A percentile compares a stretch with the other conserved stretches of the same genome.
These are phyloP conservation scores for Popillia japonica DNA, from an alignment of 1,140 invertebrate genomes.

Conservation along the genomic window DNA sequence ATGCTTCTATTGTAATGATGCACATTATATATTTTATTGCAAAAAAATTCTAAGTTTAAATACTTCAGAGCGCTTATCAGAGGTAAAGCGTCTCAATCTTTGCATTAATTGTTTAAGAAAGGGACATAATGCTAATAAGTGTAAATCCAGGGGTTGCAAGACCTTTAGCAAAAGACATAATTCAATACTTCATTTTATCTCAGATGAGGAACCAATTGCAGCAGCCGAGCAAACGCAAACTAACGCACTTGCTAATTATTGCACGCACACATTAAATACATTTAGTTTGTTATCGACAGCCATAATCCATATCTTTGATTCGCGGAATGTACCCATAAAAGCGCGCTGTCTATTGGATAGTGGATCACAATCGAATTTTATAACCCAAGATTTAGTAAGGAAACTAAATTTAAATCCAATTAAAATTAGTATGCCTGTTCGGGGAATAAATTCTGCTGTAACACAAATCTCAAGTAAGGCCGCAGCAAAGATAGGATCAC, in stretches of 20 bases:
- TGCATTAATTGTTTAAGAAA: conserved; percentile 35
- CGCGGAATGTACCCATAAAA: neutral
- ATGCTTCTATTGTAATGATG: no score
- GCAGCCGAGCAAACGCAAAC: neutral
- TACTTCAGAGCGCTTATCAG: neutral
- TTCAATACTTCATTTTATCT: conserved; percentile 9
- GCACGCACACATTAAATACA: neutral
- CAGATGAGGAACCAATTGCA: neutral
- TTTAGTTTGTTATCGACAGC: conserved; percentile 6
- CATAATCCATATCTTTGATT: neutral
- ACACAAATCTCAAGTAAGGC: neutral
- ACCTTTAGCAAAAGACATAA: neutral
- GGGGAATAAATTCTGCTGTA: neutral
- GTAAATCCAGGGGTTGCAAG: neutral
- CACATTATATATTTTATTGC: neutral
- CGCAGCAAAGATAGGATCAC: neutral
- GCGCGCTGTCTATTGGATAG: neutral
- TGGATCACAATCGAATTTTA: conserved; percentile 15
- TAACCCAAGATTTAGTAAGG: neutral
- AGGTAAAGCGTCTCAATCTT: neutral
- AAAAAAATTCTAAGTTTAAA: neutral
- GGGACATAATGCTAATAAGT: neutral
- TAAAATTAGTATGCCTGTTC: neutral
- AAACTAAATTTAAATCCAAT: neutral
- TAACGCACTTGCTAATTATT: neutral